Percentiles rank a stretch among this genome's conserved stretches.
These are phyloP conservation scores for Venustaconcha ellipsiformis DNA, from an alignment of 1,140 invertebrate species.

Conservation along the genomic window DNA sequence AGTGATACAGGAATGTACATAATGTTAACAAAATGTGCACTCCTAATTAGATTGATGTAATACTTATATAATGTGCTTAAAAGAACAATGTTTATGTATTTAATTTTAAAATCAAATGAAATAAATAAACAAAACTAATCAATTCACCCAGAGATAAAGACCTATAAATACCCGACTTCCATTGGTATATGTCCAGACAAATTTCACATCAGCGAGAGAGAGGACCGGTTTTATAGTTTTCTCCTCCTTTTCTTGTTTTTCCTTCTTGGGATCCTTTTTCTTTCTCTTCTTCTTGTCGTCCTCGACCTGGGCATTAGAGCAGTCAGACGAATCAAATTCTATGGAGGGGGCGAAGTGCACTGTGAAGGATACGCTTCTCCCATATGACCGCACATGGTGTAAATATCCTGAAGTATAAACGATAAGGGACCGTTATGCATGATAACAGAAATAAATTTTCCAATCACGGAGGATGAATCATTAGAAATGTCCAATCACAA, in stretches of 20 bases:
- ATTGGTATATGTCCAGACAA: constrained; percentile 45
- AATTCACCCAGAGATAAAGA: not conserved
- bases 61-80: not conserved
- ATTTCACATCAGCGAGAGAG: constrained; percentile 44
- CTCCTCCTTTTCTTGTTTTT: not conserved
- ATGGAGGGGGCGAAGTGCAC: constrained; percentile 54
- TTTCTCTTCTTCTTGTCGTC: constrained; percentile 27
- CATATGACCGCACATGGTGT: constrained; percentile 67
- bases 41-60: not conserved
- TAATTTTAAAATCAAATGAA: not conserved
- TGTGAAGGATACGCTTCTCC: constrained; percentile 63
- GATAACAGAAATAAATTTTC: not conserved
- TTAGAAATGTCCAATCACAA: no score
- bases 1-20: no score
- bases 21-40: no score
- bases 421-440: not conserved
- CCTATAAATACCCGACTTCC: constrained; percentile 38
- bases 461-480: no score
- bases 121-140: not conserved
- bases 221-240: not conserved
- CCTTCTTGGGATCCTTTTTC: constrained; percentile 16
- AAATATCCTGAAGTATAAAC: constrained; percentile 52
- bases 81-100: not conserved
- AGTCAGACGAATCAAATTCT: constrained; percentile 51
- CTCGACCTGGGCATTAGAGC: constrained; percentile 36